phyloP scores from a whole-genome alignment of 2,797 vertebrate species.

The Scleropages formosus region DNA sequence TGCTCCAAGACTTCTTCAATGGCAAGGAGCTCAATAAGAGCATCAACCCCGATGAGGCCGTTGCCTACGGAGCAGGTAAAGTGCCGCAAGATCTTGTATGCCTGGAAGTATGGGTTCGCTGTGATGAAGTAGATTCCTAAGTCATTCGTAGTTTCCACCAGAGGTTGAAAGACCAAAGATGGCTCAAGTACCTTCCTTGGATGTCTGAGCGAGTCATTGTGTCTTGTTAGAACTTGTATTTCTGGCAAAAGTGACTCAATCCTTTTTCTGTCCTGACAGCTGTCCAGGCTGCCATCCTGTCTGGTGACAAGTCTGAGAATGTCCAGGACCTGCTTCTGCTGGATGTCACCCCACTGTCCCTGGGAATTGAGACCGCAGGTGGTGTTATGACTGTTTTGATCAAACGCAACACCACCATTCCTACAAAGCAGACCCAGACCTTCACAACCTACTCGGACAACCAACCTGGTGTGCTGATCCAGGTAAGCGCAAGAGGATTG shows the following conservation, averaged over 20 bases:
- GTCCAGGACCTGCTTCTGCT: slow-evolving; percentile 83
- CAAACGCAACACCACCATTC: slow-evolving; percentile 86
- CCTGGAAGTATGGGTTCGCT: background rate
- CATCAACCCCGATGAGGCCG: slow-evolving; percentile 85
- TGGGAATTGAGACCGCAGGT: slow-evolving; percentile 82
- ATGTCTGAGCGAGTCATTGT: background rate
- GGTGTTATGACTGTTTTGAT: slow-evolving; percentile 84
- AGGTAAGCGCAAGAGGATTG: slow-evolving; percentile 69
- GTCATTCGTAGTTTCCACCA: background rate
- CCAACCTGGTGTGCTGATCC: slow-evolving; percentile 83
- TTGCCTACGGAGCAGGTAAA: slow-evolving; percentile 82
- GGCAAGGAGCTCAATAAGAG: slow-evolving; percentile 84
- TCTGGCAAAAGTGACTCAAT: background rate
- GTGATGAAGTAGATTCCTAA: background rate
- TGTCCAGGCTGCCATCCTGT: slow-evolving; percentile 88
- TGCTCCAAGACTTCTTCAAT: slow-evolving; percentile 83
- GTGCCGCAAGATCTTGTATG: too few relatives aligned
- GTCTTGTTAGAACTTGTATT: background rate
- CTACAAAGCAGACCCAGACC: slow-evolving; percentile 82
- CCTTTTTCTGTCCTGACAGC: slow-evolving; percentile 57
- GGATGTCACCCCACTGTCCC: slow-evolving; percentile 79
- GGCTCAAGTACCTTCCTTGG: background rate
- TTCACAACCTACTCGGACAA: slow-evolving; percentile 87
- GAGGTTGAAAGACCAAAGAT: background rate
- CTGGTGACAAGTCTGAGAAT: slow-evolving; percentile 86